Base-by-base conservation (phyloP, 2,797 vertebrate genomes). In the Chloroceryle amazona region DNA sequence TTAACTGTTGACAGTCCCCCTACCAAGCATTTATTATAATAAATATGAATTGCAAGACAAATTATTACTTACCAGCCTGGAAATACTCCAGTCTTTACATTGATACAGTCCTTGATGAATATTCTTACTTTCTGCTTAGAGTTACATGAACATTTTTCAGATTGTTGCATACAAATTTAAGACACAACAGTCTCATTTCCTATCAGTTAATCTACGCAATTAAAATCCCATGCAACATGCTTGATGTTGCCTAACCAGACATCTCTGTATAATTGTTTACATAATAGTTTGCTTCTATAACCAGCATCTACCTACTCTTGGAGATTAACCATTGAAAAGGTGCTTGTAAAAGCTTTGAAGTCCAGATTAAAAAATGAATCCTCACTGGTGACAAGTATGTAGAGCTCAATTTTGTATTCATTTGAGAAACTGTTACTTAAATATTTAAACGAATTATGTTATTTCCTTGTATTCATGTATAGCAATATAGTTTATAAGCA, bases 1-100 rank as follows among this genome's bases (percentile, higher is more conserved):
- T 83, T 96, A 93, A 82, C 72, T 86, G 78, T 84, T 93, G 68
- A 93, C 81, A 86, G 87, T 63, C 16, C 37, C n/a, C 33, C n/a
- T 86, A 71, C 46, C 11, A 81, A 93, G 17, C 49, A 84, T 72
- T 93, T 94, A 44, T 89, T 93, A 54, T 39, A 84, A 96, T 85
- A 96, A 86, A 73, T 72, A 92, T 78, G 60, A 94, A 74, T 81
- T 84, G 21, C 31, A 73, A 67, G n/a, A 82, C 10, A 66, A 93
- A 91, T 62, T 89, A 63, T 86, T 94, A 37, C 37, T 65, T 70
- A 18, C 6, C n/a, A 62, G 13, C 12, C 52, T 83, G 90, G 68
- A 95, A 95, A 41, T 75, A 47, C 51, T 79, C 55, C 62, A 95
- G 37, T 5, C 26, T 94, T 89, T 79, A 51, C 11, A 39, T 3